Conservation (phyloP, 2,113 vertebrate species). For the Balaenoptera acutorostrata region DNA sequence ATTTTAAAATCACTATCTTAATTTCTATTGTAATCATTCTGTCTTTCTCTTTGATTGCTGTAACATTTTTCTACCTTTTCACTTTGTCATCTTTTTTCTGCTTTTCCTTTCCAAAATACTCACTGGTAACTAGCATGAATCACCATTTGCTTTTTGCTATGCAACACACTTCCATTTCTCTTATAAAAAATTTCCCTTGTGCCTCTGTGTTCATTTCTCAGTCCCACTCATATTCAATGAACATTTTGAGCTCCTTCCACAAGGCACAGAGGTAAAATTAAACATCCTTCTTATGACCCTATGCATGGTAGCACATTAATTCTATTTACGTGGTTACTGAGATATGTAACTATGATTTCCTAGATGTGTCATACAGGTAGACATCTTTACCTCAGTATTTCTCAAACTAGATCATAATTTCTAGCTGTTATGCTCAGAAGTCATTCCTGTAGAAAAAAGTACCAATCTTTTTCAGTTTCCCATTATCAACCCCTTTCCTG, state of each 20-base stretch:
- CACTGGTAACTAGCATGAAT: neutral
- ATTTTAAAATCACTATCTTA: slow-evolving; percentile 15
- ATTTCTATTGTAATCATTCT: neutral
- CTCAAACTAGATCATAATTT: slow-evolving; percentile 1
- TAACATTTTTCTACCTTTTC: neutral
- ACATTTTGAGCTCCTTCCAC: neutral
- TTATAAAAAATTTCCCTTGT: neutral
- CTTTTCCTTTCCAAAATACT: neutral
- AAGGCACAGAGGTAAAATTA: slow-evolving; percentile 13
- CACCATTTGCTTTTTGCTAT: neutral
- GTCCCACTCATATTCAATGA: neutral
- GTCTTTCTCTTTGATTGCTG: neutral
- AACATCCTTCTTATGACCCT: neutral
- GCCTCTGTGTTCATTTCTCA: neutral
- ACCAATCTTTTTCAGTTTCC: neutral
- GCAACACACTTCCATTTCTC: neutral
- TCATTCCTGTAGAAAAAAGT: neutral
- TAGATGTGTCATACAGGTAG: neutral
- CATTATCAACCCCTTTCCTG: neutral
- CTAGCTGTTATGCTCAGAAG: neutral
- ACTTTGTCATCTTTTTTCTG: neutral
- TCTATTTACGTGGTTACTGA: neutral
- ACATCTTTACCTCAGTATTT: neutral
- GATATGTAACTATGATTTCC: neutral
- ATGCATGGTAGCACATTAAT: neutral